Base-by-base conservation (phyloP, 1,140 invertebrate species). In the Apis cerana region DNA sequence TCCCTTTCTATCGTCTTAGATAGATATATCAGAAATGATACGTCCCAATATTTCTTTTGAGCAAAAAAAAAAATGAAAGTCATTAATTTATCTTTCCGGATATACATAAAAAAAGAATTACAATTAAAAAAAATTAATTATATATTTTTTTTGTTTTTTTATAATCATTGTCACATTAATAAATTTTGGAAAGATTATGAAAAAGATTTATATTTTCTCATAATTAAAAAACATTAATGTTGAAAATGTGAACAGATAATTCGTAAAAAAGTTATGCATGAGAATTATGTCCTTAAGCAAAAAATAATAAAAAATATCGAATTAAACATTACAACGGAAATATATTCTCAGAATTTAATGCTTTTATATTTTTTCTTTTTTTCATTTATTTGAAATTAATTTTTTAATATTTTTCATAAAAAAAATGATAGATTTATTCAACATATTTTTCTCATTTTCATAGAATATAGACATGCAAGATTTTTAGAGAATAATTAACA, bases 281-380 rank as follows among this genome's bases (percentile, higher is more conserved):
- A 71, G 78, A 56, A 84, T 23, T 65, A 77, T 54, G 76, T 77
- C 50, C 23, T 76, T 77, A 48, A 80, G n/a, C 74, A 74, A 80
- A 50, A 77, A 77, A 80, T 75, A 81, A 88, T 86, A 88, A 84
- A 84, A 88, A 88, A 75, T 67, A 83, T 86, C 70, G 58, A 75
- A 62, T 69, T 75, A 88, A 82, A 77, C 82, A 43, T 43, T 43
- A 43, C 5, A 43, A 43, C 33, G 4, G 5, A 43, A 43, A 43
- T 43, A 7, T 43, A 43, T 43, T 43, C 5, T n/a, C 48, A 69
- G 82, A 68, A 58, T 69, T 74, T 70, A 79, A 71, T 65, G 21
- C 11, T 61, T 11, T 0, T 19, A 65, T 19, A 19, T 61, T 15
- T n/a, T 59, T 81, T 67, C 12, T 33, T 77, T 75, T 12, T 33